Conservation (phyloP, 2,888 invertebrate genomes). For the Rhagonycha fulva region DNA sequence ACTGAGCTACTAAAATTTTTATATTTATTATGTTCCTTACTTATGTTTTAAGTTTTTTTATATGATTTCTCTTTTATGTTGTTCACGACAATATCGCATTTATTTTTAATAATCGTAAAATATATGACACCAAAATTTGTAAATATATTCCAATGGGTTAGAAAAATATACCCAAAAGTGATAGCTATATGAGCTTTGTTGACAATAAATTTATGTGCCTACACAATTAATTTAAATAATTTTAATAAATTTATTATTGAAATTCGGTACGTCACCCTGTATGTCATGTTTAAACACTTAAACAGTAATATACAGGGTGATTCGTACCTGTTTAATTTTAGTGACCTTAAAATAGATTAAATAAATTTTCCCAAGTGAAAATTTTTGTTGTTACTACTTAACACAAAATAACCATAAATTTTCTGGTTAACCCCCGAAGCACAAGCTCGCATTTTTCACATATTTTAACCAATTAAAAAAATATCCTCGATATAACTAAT, state of each 20-base stretch:
- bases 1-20: constrained; percentile 32
- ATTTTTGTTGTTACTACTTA: constrained; percentile 14
- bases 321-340: background rate
- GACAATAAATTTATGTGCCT: constrained; percentile 4
- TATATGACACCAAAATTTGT: constrained; percentile 6
- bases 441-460: no score
- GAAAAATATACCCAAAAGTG: constrained; percentile 8
- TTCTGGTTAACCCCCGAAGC: background rate
- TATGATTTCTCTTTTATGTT: background rate
- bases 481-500: background rate
- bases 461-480: no score
- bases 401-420: background rate
- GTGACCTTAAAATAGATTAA: no score
- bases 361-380: background rate
- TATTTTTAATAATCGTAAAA: constrained; percentile 14
- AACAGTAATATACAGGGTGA: background rate
- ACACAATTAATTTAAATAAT: background rate
- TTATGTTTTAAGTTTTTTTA: constrained; percentile 31
- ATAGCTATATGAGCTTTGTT: constrained; percentile 4
- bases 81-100: constrained; percentile 4
- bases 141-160: constrained; percentile 5
- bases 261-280: background rate
- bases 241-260: background rate
- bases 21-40: constrained; percentile 33
- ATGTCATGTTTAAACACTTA: no score